These are phyloP conservation scores for Megamerina dolium DNA, from an alignment of 2,888 invertebrate species.

Conservation along the genomic window DNA sequence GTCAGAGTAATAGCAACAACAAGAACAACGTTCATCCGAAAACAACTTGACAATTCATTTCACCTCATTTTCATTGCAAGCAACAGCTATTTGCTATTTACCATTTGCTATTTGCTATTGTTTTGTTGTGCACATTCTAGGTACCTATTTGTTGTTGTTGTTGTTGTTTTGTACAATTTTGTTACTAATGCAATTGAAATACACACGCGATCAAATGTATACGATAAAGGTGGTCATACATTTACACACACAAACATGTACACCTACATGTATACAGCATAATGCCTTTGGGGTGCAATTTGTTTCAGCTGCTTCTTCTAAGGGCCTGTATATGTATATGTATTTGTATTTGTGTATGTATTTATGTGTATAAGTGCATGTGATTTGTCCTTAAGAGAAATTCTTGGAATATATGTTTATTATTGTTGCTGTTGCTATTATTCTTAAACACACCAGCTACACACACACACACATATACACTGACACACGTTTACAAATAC, in stretches of 20 bases:
- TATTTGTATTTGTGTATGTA: conserved; percentile 11
- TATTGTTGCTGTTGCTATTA: too few relatives aligned
- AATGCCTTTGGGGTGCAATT: conserved; percentile 1
- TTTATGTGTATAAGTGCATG: conserved; percentile 8
- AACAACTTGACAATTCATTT: conserved; percentile 40
- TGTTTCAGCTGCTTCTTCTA: too few relatives aligned
- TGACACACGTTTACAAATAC: too few relatives aligned
- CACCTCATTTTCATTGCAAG: too few relatives aligned
- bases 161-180: conserved; percentile 8
- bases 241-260: too few relatives aligned
- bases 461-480: background rate
- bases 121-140: too few relatives aligned
- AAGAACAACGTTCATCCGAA: conserved; percentile 18
- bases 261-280: too few relatives aligned
- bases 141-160: conserved; percentile 10
- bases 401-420: too few relatives aligned
- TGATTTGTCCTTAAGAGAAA: background rate
- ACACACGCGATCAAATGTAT: too few relatives aligned
- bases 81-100: too few relatives aligned
- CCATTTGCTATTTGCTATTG: too few relatives aligned
- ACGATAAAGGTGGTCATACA: too few relatives aligned
- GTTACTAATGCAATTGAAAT: background rate
- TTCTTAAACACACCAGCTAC: background rate
- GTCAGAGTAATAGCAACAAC: conserved; percentile 14
- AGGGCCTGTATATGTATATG: conserved; percentile 13